These are phyloP conservation scores for Euproctis similis DNA, from an alignment of 2,888 invertebrate species.

Conservation along the genomic window DNA sequence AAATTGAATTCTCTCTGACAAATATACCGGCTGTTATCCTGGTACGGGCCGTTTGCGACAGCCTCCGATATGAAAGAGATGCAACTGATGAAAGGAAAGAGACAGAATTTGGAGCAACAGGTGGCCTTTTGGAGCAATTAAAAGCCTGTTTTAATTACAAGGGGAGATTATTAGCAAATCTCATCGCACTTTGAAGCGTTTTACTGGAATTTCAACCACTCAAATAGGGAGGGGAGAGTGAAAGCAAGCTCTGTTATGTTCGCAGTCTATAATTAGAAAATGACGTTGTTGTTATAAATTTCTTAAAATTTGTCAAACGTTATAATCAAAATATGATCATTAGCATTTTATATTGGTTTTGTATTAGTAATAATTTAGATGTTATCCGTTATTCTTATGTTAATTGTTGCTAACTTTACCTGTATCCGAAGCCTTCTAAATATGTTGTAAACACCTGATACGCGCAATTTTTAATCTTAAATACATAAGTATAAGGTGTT, in stretches of 20 bases:
- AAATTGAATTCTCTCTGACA: slow-evolving; percentile 70
- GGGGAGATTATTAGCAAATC: slow-evolving; percentile 72
- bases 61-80: slow-evolving; percentile 47
- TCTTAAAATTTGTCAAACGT: slow-evolving; percentile 4
- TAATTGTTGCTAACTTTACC: slow-evolving; percentile 12
- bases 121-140: slow-evolving; percentile 71
- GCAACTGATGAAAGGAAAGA: slow-evolving; percentile 26
- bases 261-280: slow-evolving; percentile 25
- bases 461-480: no score
- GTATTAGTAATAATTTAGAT: slow-evolving; percentile 16
- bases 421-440: slow-evolving; percentile 11
- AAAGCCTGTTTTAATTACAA: slow-evolving; percentile 72
- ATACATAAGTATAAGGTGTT: no score
- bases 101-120: slow-evolving; percentile 57
- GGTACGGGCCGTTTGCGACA: slow-evolving; percentile 63
- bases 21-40: slow-evolving; percentile 66
- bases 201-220: slow-evolving; percentile 61
- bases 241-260: slow-evolving; percentile 20
- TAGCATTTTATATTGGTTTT: slow-evolving; percentile 25
- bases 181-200: slow-evolving; percentile 56
- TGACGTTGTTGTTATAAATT: slow-evolving; percentile 16
- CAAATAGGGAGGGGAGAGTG: slow-evolving; percentile 36
- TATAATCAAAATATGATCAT: slow-evolving; percentile 20
- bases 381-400: slow-evolving; percentile 23
- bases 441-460: neutral